Base-by-base conservation (phyloP, 2,888 invertebrate genomes). In the Catocala sponsa region DNA sequence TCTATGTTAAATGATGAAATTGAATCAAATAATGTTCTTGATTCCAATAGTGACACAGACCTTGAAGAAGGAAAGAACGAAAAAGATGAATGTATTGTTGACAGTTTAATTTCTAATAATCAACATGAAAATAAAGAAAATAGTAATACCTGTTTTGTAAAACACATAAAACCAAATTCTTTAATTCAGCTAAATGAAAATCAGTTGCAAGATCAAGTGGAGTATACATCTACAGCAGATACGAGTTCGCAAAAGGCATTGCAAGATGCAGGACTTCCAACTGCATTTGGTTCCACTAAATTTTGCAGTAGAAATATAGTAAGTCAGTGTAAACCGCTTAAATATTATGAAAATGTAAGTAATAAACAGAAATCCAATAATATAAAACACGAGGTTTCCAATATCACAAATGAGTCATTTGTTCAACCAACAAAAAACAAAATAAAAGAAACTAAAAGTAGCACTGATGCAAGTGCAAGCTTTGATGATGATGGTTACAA, bases 201-300 rank as follows among this genome's bases (percentile, higher is more conserved):
- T 38, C 35, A 38, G 7, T 38, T 38, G 6, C 35, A 38, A 55
- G 25, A 48, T 15, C 38, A 48, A 25, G 48, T 11, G 10, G 46
- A 52, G n/a, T 7, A 46, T 52, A 12, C 5, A 12, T 15, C 15
- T 43, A 15, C 5, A 11, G 42, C 32, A 33, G 10, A 59, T 13
- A 41, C 47, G 53, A 56, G 68, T 63, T 43, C 25, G 55, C 33
- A 62, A 10, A 67, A 78, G 61, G 76, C 74, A 57, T 72, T 84
- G 53, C 35, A 59, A 54, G 64, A 72, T 51, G 82, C 83, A 63
- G 84, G 83, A 6, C 76, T 87, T 15, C 90, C 89, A 59, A 78
- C 69, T 54, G 63, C 79, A 59, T 88, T 88, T 79, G 68, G 72
- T 5, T 80, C 73, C 59, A 68, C 70, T 48, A 85, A 83, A 76